These are phyloP conservation scores for Temnothorax curvispinosus DNA, from an alignment of 1,140 invertebrate genomes.

Conservation along the genomic window DNA sequence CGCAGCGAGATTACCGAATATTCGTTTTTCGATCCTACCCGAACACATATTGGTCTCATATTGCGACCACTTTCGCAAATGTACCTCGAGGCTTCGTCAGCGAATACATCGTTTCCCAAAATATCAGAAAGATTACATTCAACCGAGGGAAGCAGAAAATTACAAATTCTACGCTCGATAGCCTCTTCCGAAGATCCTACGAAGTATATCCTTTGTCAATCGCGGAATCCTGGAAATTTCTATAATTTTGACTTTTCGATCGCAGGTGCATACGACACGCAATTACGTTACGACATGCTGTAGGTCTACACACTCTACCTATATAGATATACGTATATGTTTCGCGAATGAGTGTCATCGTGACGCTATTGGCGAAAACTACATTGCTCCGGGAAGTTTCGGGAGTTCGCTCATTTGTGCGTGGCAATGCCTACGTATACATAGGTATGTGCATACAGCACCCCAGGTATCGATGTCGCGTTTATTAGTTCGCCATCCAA, in stretches of 20 bases:
- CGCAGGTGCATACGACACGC: background rate
- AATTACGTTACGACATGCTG: background rate
- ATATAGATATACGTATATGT: background rate
- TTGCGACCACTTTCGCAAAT: background rate
- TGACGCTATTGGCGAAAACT: background rate
- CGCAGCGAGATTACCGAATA: background rate
- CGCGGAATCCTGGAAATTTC: conserved; percentile 26
- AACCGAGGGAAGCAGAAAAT: background rate
- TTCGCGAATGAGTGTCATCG: background rate
- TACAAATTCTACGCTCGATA: conserved; percentile 26
- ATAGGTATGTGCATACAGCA: conserved; percentile 10
- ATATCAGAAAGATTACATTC: background rate
- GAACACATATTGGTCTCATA: background rate
- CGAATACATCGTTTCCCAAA: conserved; percentile 13
- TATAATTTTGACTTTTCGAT: conserved; percentile 16
- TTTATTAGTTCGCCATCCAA: conserved; percentile 67
- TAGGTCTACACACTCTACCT: background rate
- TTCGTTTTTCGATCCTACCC: background rate
- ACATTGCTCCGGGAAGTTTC: conserved; percentile 54
- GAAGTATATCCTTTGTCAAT: background rate
- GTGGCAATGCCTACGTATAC: background rate
- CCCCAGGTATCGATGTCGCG: conserved; percentile 46
- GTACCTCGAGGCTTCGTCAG: conserved; percentile 9
- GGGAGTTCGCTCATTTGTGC: conserved; percentile 54
- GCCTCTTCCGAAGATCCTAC: background rate